Base-by-base conservation (phyloP, 2,888 invertebrate genomes). In the Suillia variegata region DNA sequence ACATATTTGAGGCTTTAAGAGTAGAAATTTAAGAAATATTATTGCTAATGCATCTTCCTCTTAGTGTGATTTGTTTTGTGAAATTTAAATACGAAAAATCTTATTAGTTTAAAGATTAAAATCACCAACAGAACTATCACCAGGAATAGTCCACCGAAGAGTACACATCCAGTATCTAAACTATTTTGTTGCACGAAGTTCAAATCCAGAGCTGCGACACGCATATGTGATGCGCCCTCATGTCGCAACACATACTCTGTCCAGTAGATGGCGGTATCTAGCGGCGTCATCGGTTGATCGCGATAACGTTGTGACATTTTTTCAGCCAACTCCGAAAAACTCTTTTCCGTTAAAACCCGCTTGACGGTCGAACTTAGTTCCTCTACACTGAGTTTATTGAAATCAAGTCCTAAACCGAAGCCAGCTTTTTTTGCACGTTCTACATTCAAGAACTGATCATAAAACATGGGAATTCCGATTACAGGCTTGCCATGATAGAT, bases 401-500 rank as follows among this genome's bases (percentile, higher is more conserved):
- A 62, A 50, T 54, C 26, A 1, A 63, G 22, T 15, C 54, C 17
- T 8, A 77, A 58, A 1, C 74, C 81, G 45, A 70, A 73, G 0
- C 80, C 80, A 12, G 64, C 60, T 2, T 61, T 59, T 12, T 67
- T 62, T 6, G 71, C 67, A 17, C 70, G 64, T 15, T 69, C 68
- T 31, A 80, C 69, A 68, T 81, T 73, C 45, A 67, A 20, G 53
- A 62, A 60, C 62, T 81, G 80, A 67, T 82, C 80, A 24, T 64
- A 74, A 54, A 76, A 73, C 20, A 80, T 65, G 0, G 81, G 80
- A 13, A 83, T 67, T 1, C 79, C 82, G 2, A 83, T 58, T 3
- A 82, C 63, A 0, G 83, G 82, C 6, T 81, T 79, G 6, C 75
- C 82, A 60, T 78, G 74, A 66, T 76, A 77, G n/a, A 80, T 71